Conservation (phyloP, 2,113 vertebrate species). For the Arizona elegans region DNA sequence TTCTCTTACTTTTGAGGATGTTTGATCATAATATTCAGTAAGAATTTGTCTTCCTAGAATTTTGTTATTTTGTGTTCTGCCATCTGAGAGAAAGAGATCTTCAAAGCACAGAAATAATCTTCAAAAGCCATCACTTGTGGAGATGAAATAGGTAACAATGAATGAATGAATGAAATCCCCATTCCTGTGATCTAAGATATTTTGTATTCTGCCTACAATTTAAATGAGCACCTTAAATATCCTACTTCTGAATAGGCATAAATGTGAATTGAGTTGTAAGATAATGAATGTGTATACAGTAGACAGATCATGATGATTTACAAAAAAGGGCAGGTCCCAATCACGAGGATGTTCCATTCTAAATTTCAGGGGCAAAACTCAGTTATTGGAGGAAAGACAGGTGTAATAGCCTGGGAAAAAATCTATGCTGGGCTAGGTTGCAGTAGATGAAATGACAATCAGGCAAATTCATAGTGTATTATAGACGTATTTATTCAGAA, state of each 20-base stretch:
- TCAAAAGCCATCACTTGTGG: neutral
- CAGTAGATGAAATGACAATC: neutral
- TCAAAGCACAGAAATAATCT: neutral
- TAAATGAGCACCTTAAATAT: neutral
- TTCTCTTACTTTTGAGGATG: neutral
- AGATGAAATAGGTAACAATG: neutral
- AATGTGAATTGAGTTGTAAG: neutral
- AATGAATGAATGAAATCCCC: neutral
- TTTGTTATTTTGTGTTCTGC: neutral
- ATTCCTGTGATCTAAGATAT: neutral
- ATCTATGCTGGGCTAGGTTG: neutral
- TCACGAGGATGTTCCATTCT: neutral
- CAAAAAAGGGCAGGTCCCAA: neutral
- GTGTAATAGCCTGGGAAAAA: neutral
- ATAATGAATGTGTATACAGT: neutral
- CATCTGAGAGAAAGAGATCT: neutral
- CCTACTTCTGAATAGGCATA: neutral
- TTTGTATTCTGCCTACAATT: neutral
- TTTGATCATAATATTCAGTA: neutral
- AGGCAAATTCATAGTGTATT: neutral
- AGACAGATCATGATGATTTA: neutral
- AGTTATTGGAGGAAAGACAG: neutral
- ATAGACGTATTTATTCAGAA: neutral
- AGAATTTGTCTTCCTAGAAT: neutral
- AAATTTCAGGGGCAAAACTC: neutral